phyloP scores from a whole-genome alignment of 2,113 vertebrate genomes.

The Halichoerus grypus region DNA sequence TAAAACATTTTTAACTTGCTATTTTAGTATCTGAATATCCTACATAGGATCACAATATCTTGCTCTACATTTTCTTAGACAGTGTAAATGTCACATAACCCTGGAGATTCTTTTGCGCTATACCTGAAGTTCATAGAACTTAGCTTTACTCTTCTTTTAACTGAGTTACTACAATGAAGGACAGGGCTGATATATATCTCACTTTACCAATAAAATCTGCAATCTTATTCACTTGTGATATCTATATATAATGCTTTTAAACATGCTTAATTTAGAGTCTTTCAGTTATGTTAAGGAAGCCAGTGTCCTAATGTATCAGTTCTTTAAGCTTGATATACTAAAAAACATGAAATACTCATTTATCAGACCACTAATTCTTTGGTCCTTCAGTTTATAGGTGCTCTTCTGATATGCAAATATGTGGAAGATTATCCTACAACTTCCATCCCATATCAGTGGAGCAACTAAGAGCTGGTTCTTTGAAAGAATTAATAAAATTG shows the following conservation, averaged over 20 bases:
- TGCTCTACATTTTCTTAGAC: background rate
- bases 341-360: conserved; percentile 5
- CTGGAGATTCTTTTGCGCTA: background rate
- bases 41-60: background rate
- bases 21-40: background rate
- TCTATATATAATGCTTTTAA: background rate
- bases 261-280: background rate
- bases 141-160: background rate
- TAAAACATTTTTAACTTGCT: background rate
- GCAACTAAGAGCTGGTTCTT: too few relatives aligned
- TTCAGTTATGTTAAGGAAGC: background rate
- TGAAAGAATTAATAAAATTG: too few relatives aligned
- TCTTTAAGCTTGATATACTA: conserved; percentile 30
- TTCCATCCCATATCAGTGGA: background rate
- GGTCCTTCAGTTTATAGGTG: background rate
- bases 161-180: background rate
- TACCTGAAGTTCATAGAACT: background rate
- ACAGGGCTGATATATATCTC: background rate
- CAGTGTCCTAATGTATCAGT: background rate
- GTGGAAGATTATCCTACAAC: background rate
- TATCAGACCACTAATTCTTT: background rate
- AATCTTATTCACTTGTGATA: background rate
- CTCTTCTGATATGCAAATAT: conserved; percentile 20
- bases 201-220: background rate
- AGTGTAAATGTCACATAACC: background rate